Percentiles rank a stretch among this genome's conserved stretches.
Evolutionary conservation across 2,797 vertebrate species (phyloP).

Genomic region (Cyclura pinguis): DNA sequence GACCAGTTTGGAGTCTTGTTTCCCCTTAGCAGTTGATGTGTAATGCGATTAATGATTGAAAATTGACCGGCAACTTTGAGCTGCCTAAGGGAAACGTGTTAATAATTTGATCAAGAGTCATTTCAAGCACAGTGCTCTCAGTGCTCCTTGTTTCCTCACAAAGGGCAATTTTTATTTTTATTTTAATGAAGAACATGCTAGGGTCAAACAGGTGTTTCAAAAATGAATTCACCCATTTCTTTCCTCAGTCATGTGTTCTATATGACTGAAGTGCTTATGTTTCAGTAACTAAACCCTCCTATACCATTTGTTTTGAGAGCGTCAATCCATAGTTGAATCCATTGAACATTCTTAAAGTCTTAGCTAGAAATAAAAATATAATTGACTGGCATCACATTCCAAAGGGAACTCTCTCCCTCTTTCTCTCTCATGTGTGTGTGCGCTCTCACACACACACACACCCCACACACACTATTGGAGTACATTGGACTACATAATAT

Average conservation of each 20-base stretch:
- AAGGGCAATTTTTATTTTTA: neutral
- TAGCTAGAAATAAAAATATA: neutral
- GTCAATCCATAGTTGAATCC: neutral
- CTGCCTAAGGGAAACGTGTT: neutral
- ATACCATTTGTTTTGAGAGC: conserved; percentile 2
- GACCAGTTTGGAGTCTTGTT: neutral
- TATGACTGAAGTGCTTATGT: neutral
- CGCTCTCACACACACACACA: no score
- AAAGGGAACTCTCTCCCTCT: neutral
- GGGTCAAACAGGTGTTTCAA: neutral
- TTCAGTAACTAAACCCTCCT: neutral
- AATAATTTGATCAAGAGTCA: neutral
- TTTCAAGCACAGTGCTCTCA: neutral
- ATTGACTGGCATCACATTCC: neutral
- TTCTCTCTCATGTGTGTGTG: no score
- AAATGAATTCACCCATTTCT: neutral
- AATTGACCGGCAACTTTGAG: neutral
- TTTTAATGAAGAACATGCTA: neutral
- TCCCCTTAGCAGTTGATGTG: neutral
- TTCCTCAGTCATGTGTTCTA: neutral
- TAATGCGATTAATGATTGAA: neutral
- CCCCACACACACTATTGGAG: neutral
- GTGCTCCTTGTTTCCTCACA: neutral
- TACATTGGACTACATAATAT: neutral
- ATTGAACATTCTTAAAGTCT: neutral